Conservation (phyloP, 2,797 vertebrate genomes). For the Esox lucius region DNA sequence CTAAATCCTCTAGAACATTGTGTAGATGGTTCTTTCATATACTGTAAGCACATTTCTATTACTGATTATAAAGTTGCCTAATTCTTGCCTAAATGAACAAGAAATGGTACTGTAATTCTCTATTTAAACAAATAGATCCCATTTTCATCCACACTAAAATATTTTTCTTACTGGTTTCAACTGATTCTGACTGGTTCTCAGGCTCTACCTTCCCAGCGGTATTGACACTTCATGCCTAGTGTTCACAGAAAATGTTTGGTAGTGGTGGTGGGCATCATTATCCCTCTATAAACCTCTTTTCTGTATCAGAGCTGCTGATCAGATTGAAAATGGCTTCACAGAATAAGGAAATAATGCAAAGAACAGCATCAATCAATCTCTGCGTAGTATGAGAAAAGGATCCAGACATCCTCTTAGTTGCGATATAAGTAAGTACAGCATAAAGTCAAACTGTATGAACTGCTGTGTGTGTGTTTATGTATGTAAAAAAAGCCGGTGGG, state of each 20-base stretch:
- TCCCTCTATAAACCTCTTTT: too few relatives aligned
- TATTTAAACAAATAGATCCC: not conserved
- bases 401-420: not conserved
- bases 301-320: slow-evolving; percentile 5
- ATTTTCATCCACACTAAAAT: not conserved
- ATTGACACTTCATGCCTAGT: not conserved
- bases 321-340: not conserved
- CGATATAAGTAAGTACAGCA: slow-evolving; percentile 4
- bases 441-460: not conserved
- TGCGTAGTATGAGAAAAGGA: not conserved
- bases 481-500: too few relatives aligned
- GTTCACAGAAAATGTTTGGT: not conserved
- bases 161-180: not conserved
- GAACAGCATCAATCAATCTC: slow-evolving; percentile 7
- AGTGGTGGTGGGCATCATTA: not conserved
- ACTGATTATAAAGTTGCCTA: not conserved
- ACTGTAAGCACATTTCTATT: not conserved
- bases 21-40: not conserved
- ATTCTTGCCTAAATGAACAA: not conserved
- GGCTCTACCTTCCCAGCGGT: not conserved
- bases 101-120: not conserved
- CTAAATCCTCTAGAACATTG: not conserved
- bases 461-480: not conserved
- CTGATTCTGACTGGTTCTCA: not conserved
- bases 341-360: slow-evolving; percentile 3